Evolutionary conservation across 2,797 vertebrate species (phyloP).

Genomic region (Pangasius macronema): DNA sequence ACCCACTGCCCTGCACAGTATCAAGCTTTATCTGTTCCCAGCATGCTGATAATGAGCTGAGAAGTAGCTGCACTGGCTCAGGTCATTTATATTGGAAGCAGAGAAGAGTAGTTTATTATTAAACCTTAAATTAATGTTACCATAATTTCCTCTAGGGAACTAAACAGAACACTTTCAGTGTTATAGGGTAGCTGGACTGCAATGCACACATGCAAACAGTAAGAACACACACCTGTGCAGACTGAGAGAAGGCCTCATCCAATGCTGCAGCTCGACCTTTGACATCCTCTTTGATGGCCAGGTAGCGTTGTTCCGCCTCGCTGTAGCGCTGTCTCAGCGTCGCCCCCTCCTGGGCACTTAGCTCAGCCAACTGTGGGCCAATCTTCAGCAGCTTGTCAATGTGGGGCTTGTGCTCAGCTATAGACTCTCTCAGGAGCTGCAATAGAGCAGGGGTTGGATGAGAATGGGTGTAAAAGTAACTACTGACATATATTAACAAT

Average conservation of each 20-base stretch:
- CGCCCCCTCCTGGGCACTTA: conserved; percentile 88
- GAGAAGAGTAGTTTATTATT: background rate
- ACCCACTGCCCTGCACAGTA: background rate
- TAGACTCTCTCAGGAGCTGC: conserved; percentile 94
- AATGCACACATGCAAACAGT: conserved; percentile 4
- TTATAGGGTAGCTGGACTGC: background rate
- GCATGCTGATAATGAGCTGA: background rate
- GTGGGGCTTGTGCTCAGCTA: conserved; percentile 96
- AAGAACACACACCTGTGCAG: conserved; percentile 82
- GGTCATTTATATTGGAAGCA: background rate
- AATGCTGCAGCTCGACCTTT: conserved; percentile 84
- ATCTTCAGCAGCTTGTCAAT: conserved; percentile 98
- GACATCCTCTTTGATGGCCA: conserved; percentile 91
- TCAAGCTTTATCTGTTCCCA: conserved; percentile 1
- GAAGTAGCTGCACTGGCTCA: background rate
- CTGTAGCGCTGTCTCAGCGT: conserved; percentile 83
- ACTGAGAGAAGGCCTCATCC: conserved; percentile 93
- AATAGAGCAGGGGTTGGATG: conserved; percentile 3
- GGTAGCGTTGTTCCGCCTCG: conserved; percentile 81
- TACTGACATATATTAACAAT: background rate
- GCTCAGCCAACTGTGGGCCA: conserved; percentile 89
- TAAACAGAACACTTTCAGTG: background rate
- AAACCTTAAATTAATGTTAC: background rate
- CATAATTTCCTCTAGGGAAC: background rate
- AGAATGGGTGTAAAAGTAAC: background rate